phyloP scores from a whole-genome alignment of 2,797 vertebrate species.

The Eospalax fontanierii region DNA sequence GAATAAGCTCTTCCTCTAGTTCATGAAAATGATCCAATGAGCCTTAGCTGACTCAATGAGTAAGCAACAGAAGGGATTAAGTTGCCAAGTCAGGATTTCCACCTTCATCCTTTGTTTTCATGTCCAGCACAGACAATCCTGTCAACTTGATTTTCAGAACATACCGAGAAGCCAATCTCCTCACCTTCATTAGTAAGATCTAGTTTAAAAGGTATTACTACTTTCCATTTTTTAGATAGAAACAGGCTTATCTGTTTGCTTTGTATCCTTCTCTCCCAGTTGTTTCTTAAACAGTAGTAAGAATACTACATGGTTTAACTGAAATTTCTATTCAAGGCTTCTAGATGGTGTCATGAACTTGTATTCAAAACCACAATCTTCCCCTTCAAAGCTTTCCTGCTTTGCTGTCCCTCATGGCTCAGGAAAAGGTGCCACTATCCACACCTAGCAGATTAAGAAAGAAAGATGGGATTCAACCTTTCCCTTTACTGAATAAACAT shows the following conservation, averaged over 20 bases:
- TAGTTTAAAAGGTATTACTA: background rate
- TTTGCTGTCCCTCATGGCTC: background rate
- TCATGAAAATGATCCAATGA: background rate
- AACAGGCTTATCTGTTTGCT: background rate
- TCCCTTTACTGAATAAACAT: background rate
- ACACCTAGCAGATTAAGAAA: background rate
- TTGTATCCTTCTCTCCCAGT: background rate
- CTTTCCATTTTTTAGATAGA: background rate
- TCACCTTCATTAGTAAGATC: background rate
- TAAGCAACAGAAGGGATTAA: background rate
- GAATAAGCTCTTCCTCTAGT: background rate
- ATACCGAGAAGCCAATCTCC: background rate
- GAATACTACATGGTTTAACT: background rate
- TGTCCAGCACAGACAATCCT: background rate
- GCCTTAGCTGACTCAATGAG: background rate
- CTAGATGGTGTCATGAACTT: background rate
- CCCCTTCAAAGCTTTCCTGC: background rate
- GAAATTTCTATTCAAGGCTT: constrained; percentile 35
- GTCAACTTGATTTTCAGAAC: constrained; percentile 14
- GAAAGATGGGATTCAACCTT: background rate
- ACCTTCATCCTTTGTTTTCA: constrained; percentile 33
- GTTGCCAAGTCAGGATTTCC: background rate
- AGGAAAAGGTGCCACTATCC: background rate
- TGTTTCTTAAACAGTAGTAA: constrained; percentile 44
- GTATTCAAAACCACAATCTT: constrained; percentile 20